These are phyloP conservation scores for Cladopsammia gracilis DNA, from an alignment of 64 coral and sea anemone species.

Conservation along the genomic window DNA sequence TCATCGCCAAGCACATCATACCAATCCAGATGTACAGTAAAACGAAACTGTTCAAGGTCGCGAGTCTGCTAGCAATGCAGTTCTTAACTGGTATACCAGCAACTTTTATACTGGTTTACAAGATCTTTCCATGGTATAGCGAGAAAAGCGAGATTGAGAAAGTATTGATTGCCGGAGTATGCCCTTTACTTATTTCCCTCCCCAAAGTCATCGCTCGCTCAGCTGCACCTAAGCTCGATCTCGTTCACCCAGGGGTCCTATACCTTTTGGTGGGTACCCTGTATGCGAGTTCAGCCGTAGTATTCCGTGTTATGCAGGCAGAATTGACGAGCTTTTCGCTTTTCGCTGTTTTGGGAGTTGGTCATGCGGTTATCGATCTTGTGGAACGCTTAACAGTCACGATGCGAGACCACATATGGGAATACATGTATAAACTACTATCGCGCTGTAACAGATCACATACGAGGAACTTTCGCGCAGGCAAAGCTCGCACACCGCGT, in stretches of 20 bases:
- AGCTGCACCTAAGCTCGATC: conserved; percentile 21
- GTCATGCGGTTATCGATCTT: conserved; percentile 79
- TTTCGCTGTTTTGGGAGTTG: conserved; percentile 62
- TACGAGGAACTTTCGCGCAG: conserved; percentile 1
- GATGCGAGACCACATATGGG: conserved; percentile 86
- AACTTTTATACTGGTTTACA: conserved; percentile 54
- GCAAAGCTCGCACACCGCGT: conserved; percentile 30
- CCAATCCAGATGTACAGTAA: neutral
- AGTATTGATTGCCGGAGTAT: conserved; percentile 18
- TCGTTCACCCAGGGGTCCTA: conserved; percentile 60
- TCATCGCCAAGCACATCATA: conserved; percentile 62
- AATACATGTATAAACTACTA: conserved; percentile 56
- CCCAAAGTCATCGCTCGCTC: conserved; percentile 56
- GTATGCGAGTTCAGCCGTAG: conserved; percentile 64
- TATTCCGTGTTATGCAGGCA: conserved; percentile 87
- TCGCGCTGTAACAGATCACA: conserved; percentile 19
- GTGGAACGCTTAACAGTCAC: conserved; percentile 79
- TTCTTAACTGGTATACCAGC: conserved; percentile 56
- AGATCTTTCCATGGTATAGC: conserved; percentile 56
- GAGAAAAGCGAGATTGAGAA: conserved; percentile 25
- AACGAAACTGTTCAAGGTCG: conserved; percentile 14
- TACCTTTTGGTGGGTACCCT: conserved; percentile 61
- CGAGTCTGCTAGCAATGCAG: conserved; percentile 71
- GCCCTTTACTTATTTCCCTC: conserved; percentile 40
- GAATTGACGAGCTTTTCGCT: conserved; percentile 65